Evolutionary conservation across 2,113 vertebrate genomes (phyloP).

Genomic region (Motacilla tschutschensis): DNA sequence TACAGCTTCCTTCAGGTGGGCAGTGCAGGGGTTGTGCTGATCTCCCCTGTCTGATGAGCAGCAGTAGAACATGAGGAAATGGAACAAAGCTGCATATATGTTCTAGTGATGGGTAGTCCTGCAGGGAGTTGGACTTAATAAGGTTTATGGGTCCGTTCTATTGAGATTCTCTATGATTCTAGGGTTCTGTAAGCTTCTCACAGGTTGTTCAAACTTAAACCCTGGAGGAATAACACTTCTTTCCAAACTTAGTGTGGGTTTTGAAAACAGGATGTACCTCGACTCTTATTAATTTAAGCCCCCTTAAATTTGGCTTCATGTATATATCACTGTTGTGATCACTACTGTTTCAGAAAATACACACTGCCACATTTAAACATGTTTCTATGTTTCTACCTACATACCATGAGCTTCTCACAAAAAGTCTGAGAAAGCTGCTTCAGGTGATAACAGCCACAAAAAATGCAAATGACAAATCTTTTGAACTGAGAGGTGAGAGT

Average conservation of each 20-base stretch:
- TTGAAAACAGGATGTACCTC: not conserved
- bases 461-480: not conserved
- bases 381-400: not conserved
- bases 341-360: not conserved
- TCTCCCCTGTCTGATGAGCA: not conserved
- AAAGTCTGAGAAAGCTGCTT: not conserved
- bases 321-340: not conserved
- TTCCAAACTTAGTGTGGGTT: not conserved
- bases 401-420: not conserved
- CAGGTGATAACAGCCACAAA: not conserved
- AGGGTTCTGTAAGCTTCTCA: not conserved
- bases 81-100: not conserved
- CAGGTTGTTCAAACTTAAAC: not conserved
- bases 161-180: not conserved
- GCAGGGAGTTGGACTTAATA: not conserved
- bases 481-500: not conserved
- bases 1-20: not conserved
- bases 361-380: not conserved
- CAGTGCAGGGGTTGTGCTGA: too few relatives aligned
- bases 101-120: not conserved
- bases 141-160: not conserved
- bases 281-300: not conserved
- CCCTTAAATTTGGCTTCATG: not conserved
- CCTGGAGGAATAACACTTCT: not conserved
- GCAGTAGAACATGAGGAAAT: accelerated